These are phyloP conservation scores for human (Homo sapiens) DNA, from an alignment of 2,113 vertebrate species.

Conservation along the genomic window GRCh38 chr18:33667501-33668000, in stretches of 20 bases:
- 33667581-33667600: neutral
- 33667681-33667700: no score
- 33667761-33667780: neutral
- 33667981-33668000: neutral
- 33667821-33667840: neutral
- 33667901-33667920: neutral
- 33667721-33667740: neutral
- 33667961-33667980: neutral
- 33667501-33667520: neutral
- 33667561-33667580: neutral
- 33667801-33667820: neutral
- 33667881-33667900: neutral
- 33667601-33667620: neutral
- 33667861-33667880: neutral
- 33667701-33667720: neutral
- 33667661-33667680: neutral
- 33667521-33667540: neutral
- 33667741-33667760: neutral
- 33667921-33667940: neutral
- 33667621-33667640: neutral
- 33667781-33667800: neutral
- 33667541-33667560: neutral
- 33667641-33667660: neutral
- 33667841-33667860: neutral
- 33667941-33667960: neutral